phyloP scores from a whole-genome alignment of 2,888 invertebrate species.

The Ptychoptera albimana region DNA sequence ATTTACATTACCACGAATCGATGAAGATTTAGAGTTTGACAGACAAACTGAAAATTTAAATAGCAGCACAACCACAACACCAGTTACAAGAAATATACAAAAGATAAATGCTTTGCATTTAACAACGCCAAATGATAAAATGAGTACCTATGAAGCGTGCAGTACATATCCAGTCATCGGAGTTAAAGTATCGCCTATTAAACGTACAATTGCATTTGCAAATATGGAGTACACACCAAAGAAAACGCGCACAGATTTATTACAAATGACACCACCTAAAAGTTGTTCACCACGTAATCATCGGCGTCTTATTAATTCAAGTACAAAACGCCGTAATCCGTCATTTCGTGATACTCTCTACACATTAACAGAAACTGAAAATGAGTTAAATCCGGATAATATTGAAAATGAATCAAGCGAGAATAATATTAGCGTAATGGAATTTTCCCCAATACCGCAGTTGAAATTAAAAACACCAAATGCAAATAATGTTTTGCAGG shows the following conservation, averaged over 20 bases:
- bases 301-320: too few relatives aligned
- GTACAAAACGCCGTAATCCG: too few relatives aligned
- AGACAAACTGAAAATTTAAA: constrained; percentile 8
- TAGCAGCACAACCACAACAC: constrained; percentile 14
- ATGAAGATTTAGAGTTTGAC: not conserved
- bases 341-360: too few relatives aligned
- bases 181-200: not conserved
- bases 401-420: not conserved
- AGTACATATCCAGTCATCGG: too few relatives aligned
- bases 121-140: constrained; percentile 9
- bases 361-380: too few relatives aligned
- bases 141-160: not conserved
- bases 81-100: constrained; percentile 10
- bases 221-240: not conserved
- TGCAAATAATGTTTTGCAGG: not conserved
- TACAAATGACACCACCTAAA: too few relatives aligned
- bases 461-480: not conserved
- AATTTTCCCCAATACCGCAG: constrained; percentile 6
- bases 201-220: not conserved
- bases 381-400: not conserved
- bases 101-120: constrained; percentile 9
- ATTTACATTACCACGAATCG: not conserved
- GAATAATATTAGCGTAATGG: not conserved
- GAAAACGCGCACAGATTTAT: not conserved
- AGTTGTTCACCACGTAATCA: too few relatives aligned